Percentiles rank a stretch among this genome's conserved stretches.
These are phyloP conservation scores for Girardinichthys multiradiatus DNA, from an alignment of 2,113 vertebrate genomes.

Conservation along the genomic window DNA sequence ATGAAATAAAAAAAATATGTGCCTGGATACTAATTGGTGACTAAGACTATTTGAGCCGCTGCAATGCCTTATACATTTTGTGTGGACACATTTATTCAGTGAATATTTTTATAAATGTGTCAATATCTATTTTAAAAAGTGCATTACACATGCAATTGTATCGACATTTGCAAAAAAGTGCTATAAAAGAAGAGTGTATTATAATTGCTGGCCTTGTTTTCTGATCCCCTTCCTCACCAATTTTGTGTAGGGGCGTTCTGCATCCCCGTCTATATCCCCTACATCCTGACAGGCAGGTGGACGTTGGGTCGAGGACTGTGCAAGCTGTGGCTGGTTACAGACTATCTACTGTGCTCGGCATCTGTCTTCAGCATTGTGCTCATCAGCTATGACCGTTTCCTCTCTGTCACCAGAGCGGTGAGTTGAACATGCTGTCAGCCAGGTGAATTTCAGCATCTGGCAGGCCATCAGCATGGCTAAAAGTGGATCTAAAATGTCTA, in stretches of 20 bases:
- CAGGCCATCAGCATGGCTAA: background rate
- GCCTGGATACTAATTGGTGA: background rate
- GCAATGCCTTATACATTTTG: background rate
- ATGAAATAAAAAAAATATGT: background rate
- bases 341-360: slow-evolving; percentile 88
- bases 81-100: background rate
- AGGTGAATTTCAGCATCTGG: background rate
- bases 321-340: slow-evolving; percentile 85
- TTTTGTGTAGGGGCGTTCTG: slow-evolving; percentile 82
- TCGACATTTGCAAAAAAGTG: background rate
- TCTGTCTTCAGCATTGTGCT: slow-evolving; percentile 91
- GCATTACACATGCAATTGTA: background rate
- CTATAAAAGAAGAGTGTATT: background rate
- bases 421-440: slow-evolving; percentile 65
- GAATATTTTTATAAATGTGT: background rate
- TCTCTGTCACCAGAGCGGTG: slow-evolving; percentile 91
- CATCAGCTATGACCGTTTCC: slow-evolving; percentile 92
- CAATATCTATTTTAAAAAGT: background rate
- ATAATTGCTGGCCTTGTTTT: background rate
- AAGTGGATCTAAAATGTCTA: background rate
- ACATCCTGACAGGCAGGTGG: slow-evolving; percentile 81
- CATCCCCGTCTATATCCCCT: slow-evolving; percentile 89
- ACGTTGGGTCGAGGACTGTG: slow-evolving; percentile 82
- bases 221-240: background rate
- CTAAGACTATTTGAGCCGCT: background rate